These are phyloP conservation scores for Mongoloraphidia duomilia DNA, from an alignment of 2,888 invertebrate genomes.

Conservation along the genomic window DNA sequence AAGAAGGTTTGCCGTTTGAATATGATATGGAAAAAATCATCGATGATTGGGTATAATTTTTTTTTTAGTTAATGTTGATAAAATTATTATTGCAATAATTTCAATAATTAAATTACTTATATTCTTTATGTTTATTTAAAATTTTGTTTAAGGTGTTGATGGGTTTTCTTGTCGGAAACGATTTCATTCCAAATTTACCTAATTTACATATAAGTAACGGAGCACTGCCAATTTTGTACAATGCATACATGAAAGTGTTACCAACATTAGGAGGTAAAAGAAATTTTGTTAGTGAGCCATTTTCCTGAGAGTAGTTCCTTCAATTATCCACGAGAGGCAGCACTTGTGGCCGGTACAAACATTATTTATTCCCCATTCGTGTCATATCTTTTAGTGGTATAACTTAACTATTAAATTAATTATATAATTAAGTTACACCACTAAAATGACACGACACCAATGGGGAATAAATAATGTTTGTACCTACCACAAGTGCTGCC, in stretches of 20 bases:
- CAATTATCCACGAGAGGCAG: no score
- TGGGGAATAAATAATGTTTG: no score
- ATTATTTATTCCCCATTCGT: no score
- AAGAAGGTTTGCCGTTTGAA: conserved; percentile 49
- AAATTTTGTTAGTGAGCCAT: neutral
- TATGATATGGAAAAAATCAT: conserved; percentile 84
- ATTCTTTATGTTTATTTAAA: neutral
- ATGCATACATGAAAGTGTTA: conserved; percentile 73
- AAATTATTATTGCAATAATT: no score
- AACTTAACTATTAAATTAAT: no score
- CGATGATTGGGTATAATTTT: conserved; percentile 71
- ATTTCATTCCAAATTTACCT: conserved; percentile 93
- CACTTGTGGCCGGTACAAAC: no score
- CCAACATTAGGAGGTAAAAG: conserved; percentile 68
- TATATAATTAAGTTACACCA: no score
- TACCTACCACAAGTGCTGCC: no score
- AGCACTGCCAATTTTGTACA: conserved; percentile 74
- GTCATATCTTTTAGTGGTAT: no score
- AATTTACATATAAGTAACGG: conserved; percentile 87
- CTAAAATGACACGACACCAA: no score
- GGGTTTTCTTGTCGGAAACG: conserved; percentile 95
- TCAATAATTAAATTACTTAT: no score
- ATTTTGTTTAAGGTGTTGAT: conserved; percentile 49
- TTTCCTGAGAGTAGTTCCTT: no score
- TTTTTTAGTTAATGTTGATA: neutral